Base-by-base conservation (phyloP, 92 coral and sea anemone genomes). In the Phenganax stokvisi region DNA sequence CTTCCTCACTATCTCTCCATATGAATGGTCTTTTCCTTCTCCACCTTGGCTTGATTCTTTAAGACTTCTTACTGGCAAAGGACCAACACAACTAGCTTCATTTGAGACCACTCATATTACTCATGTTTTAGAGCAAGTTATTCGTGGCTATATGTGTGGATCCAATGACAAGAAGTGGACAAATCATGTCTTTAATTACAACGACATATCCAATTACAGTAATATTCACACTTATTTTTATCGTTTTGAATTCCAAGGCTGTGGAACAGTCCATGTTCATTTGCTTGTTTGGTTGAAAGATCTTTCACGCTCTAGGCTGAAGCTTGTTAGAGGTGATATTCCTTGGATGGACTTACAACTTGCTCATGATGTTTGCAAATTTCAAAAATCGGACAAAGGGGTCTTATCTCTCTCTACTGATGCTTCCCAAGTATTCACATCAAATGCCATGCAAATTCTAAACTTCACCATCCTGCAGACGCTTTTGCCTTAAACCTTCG, bases 191-290 rank as follows among this genome's bases (percentile, higher is more conserved):
- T 81, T 85, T 10, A 72, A 56, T 10, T 85, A 85, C 28, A 15
- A 55, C 28, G 8, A 27, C 25, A 4, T 11, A 2, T 55, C 30
- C 0, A 31, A 6, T 1, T 27, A 37, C 6, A 1, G 12, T 12
- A 88, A 88, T 30, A 61, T 81, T 63, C 82, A 72, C 0, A 63
- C 86, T 6, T 76, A 67, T 30, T 76, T 86, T 16, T 86, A 86
- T 51, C n/a, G 84, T 6, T 86, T 86, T 56, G 84, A 86, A 54
- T 86, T 86, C 56, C 80, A 86, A 54, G 10, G 69, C 3, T 30
- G 87, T 3, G 89, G 89, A 2, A 86, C 86, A 0, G 84, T 78
- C 0, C 87, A 84, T 31, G 15, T 84, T 54, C 84, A 84, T 44
- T 51, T 84, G 6, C 80, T 78, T 20, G 84, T 78, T 0, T 84